Evolutionary conservation across 2,113 vertebrate species (phyloP), one percentile per base, ranked within the genome.

Genomic region (Pelvicachromis taeniatus): DNA sequence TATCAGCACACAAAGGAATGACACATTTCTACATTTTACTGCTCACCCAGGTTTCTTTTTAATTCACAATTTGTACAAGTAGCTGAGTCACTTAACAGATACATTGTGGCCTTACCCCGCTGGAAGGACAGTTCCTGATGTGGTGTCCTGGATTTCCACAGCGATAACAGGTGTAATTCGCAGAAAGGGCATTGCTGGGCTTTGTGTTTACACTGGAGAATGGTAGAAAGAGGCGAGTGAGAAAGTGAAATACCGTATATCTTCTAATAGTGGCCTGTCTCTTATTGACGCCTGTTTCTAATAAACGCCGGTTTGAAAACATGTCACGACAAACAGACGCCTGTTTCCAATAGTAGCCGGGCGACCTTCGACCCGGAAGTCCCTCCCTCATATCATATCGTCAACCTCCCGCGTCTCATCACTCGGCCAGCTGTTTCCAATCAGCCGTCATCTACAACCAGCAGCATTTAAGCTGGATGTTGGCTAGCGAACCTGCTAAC

Each of bases 61-160:
- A 73, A 48, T 19, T 73, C 68, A 73, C 3, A 1, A 70, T 42
- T 45, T 70, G 8, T 6, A 70, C 11, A 65, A 16, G 7, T 68
- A 26, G 12, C 63, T 42, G 3, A 48, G 9, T 73, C 23, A 73
- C 42, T 73, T 73, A 48, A 73, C 3, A 48, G 23, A 48, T 14
- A 50, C 5, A 9, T 19, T 59, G 11, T 68, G 38, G 42, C 65
- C 97, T 97, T 96, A 99, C 98, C 96, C 95, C 97, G 29, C 96
- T 97, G 6, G 95, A 97, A 23, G 98, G 98, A 87, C 99, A 99
- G 95, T 98, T 98, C 93, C 98, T 97, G 93, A 99, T 99, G 90
- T 99, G 99, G 94, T 99, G 99, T 80, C 98, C 99, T 19, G 96
- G 96, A 89, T 97, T 98, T 73, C 97, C 97, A 88, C 99, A 99